Evolutionary conservation across 2,888 invertebrate genomes (phyloP), one percentile per base, ranked within the genome.

Genomic region (Xestia sexstrigata): DNA sequence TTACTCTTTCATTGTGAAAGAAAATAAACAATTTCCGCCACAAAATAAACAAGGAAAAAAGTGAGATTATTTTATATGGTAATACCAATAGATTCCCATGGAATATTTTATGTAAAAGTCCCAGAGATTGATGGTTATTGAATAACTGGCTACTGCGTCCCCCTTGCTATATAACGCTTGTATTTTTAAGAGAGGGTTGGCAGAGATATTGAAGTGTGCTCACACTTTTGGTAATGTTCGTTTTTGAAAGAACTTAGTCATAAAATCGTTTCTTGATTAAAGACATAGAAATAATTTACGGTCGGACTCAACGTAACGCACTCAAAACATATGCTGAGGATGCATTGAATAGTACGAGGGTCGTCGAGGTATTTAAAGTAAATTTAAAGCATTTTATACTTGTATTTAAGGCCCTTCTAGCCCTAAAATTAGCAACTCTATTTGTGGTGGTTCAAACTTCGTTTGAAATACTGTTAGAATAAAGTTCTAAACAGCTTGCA

Each of bases 71-170:
- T 83, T 83, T 80, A 78, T 79, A 79, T 79, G 79, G 83, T 78
- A 85, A 82, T 77, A 58, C 67, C 55, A 65, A 79, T 70, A 73
- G n/a, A 71, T 62, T 73, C 68, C 72, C 70, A 66, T 82, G 68
- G 71, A 86, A 86, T 87, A 86, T 87, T 81, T 85, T 86, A 86
- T 86, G 76, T 70, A 69, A 71, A 79, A 73, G 26, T 55, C 9
- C 9, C 8, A 73, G 76, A 84, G 73, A 85, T 84, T 84, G 85
- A 84, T 78, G 70, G 84, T 20, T 72, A 76, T 78, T 67, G 70
- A 71, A 71, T 47, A 71, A 42, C 20, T 63, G 35, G 35, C 39
- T 58, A 47, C 74, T 2, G 17, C 11, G 9, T 20, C 8, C 45
- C 77, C 63, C 49, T 76, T 42, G 11, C 20, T n/a, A 20, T 23